Percentiles rank a stretch among this genome's conserved stretches.
Conservation (phyloP, 2,888 invertebrate species). For the Melieria crassipennis region DNA sequence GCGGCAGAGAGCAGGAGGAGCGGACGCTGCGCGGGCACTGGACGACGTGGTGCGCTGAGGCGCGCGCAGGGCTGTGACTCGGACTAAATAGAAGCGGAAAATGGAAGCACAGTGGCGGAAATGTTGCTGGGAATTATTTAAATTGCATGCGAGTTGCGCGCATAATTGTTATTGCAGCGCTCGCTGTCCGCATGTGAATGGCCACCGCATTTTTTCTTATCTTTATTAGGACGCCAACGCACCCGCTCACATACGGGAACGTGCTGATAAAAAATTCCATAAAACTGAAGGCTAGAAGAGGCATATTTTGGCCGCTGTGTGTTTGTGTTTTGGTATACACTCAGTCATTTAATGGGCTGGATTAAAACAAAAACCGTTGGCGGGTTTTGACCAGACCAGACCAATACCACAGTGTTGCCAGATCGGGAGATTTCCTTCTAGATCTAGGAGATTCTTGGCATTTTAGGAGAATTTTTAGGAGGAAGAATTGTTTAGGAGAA, state of each 20-base stretch:
- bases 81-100: slow-evolving; percentile 39
- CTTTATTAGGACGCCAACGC: neutral
- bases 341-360: neutral
- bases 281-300: too few relatives aligned
- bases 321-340: neutral
- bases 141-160: slow-evolving; percentile 47
- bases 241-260: neutral
- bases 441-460: too few relatives aligned
- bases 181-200: neutral
- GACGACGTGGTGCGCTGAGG: neutral
- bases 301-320: too few relatives aligned
- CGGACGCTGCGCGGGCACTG: neutral
- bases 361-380: too few relatives aligned
- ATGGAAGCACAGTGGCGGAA: slow-evolving; percentile 47
- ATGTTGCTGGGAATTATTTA: slow-evolving; percentile 59
- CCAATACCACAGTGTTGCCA: too few relatives aligned
- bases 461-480: too few relatives aligned
- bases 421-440: too few relatives aligned
- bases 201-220: neutral
- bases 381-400: too few relatives aligned
- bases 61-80: slow-evolving; percentile 37
- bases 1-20: neutral
- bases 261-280: too few relatives aligned
- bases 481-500: too few relatives aligned
- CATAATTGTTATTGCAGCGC: slow-evolving; percentile 9